Evolutionary conservation across 2,888 invertebrate species (phyloP).

Genomic region (Frankliniella fusca): DNA sequence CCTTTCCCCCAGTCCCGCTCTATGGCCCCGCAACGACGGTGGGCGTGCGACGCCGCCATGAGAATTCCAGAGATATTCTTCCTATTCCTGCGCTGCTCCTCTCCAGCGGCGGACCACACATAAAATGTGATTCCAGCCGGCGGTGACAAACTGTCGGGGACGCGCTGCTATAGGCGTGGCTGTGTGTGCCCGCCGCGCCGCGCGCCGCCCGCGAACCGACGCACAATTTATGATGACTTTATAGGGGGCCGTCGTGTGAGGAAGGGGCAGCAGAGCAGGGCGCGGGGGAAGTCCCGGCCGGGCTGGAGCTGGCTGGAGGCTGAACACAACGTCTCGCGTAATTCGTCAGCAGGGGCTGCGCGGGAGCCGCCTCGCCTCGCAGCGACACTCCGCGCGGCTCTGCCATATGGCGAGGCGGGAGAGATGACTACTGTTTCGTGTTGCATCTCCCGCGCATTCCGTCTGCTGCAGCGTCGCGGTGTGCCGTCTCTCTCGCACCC

Average conservation of each 20-base stretch:
- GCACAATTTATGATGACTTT: slow-evolving; percentile 16
- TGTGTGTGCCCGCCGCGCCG: not conserved
- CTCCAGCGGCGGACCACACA: not conserved
- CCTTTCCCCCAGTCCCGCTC: too few species aligned
- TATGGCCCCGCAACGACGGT: too few species aligned
- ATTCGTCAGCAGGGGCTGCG: not conserved
- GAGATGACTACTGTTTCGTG: too few species aligned
- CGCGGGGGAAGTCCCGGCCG: not conserved
- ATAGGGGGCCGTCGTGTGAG: not conserved
- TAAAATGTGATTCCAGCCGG: not conserved
- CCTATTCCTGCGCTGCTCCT: not conserved
- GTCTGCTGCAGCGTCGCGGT: too few species aligned
- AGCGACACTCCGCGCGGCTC: not conserved
- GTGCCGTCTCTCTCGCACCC: too few species aligned
- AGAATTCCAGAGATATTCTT: too few species aligned
- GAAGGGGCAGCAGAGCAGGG: not conserved
- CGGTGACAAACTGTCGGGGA: not conserved
- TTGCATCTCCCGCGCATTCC: too few species aligned
- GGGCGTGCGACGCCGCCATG: too few species aligned
- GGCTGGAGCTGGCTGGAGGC: too few species aligned
- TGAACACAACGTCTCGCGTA: not conserved
- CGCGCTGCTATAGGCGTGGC: not conserved
- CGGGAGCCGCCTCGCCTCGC: not conserved
- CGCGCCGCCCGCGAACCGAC: not conserved
- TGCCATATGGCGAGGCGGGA: too few species aligned